Evolutionary conservation across 2,888 invertebrate species (phyloP).

Genomic region (Caenorhabditis becei): DNA sequence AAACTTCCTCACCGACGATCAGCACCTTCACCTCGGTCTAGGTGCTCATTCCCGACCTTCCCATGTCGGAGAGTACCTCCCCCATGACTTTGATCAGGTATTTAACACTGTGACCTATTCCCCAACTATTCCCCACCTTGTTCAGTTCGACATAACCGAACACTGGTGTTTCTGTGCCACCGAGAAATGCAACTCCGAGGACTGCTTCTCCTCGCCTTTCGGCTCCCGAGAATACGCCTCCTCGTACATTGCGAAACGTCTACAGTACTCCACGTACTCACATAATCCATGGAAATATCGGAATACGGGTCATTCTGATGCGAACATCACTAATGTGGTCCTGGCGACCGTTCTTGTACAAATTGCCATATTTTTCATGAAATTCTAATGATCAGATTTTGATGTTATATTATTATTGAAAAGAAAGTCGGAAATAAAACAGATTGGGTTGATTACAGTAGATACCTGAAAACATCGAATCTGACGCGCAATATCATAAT

Average conservation of each 20-base stretch:
- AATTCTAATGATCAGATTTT: background rate
- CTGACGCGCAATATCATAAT: too few species aligned
- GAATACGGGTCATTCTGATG: slow-evolving; percentile 63
- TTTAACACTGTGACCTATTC: background rate
- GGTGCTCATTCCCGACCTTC: slow-evolving; percentile 73
- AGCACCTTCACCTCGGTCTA: slow-evolving; percentile 74
- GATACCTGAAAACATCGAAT: too few species aligned
- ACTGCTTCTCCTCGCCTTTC: slow-evolving; percentile 64
- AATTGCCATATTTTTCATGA: background rate
- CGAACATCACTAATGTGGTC: background rate
- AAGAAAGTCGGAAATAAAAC: background rate
- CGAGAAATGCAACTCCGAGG: slow-evolving; percentile 75
- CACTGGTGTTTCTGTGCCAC: slow-evolving; percentile 80
- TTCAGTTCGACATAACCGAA: slow-evolving; percentile 76
- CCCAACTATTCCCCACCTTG: background rate
- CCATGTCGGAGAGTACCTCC: slow-evolving; percentile 74
- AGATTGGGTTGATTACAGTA: too few species aligned
- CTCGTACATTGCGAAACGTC: slow-evolving; percentile 68
- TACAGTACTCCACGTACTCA: slow-evolving; percentile 66
- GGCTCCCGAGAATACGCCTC: slow-evolving; percentile 66
- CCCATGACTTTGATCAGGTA: slow-evolving; percentile 78
- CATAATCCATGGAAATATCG: slow-evolving; percentile 66
- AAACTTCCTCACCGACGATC: slow-evolving; percentile 76
- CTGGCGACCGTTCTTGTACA: slow-evolving; percentile 10
- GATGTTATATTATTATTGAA: background rate